These are phyloP conservation scores for Chymomyza procnemis DNA, from an alignment of 2,888 invertebrate genomes.

Conservation along the genomic window DNA sequence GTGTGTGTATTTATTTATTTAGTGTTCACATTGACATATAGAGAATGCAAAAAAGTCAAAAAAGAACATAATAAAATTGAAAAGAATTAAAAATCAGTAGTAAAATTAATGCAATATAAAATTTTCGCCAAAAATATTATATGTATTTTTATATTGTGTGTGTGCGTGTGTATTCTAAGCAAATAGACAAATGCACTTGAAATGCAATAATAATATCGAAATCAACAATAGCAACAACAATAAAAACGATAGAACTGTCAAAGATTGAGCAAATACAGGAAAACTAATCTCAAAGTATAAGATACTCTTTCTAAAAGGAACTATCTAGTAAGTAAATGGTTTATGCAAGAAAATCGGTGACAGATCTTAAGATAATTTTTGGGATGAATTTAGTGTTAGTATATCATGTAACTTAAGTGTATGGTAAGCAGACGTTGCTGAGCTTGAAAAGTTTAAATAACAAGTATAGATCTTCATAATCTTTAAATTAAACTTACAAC, in stretches of 20 bases:
- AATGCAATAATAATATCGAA: slow-evolving; percentile 69
- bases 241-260: not conserved
- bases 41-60: slow-evolving; percentile 30
- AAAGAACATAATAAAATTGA: not conserved
- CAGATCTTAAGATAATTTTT: no score
- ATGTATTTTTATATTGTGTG: slow-evolving; percentile 1
- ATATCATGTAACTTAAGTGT: no score
- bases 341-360: no score
- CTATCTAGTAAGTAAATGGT: no score
- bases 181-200: slow-evolving; percentile 51
- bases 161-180: not conserved
- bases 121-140: slow-evolving; percentile 46
- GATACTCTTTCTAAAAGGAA: not conserved
- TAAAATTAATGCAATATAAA: slow-evolving; percentile 44
- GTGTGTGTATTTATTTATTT: slow-evolving; percentile 1
- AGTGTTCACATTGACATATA: not conserved
- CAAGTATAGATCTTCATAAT: no score
- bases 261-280: not conserved
- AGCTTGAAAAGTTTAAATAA: no score
- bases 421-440: no score
- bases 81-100: not conserved
- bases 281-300: not conserved
- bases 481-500: no score
- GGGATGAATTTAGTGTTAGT: no score
- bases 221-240: slow-evolving; percentile 50